phyloP scores from a whole-genome alignment of 1,140 invertebrate species.

The Argopecten irradians region DNA sequence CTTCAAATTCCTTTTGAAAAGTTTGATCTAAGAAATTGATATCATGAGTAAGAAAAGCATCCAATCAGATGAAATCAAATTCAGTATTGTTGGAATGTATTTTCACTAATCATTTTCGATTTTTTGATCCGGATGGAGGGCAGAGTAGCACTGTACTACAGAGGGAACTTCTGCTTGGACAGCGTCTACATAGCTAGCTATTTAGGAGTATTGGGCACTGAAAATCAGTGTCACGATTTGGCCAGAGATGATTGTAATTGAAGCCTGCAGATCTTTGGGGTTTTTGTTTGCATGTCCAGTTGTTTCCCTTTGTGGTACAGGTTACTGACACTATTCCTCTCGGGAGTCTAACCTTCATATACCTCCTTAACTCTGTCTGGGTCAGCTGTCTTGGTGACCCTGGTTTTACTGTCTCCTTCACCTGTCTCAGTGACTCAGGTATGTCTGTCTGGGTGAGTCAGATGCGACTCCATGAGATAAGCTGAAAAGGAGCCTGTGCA shows the following conservation, averaged over 20 bases:
- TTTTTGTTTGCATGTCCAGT: slow-evolving; percentile 44
- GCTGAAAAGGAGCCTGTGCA: too few relatives aligned
- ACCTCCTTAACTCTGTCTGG: too few relatives aligned
- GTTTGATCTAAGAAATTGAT: not conserved
- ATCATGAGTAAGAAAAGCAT: too few relatives aligned
- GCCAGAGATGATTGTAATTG: not conserved
- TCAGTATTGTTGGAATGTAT: too few relatives aligned
- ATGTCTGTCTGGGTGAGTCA: not conserved
- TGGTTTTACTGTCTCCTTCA: not conserved
- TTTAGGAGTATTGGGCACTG: not conserved
- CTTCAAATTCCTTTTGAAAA: not conserved
- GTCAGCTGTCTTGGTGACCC: too few relatives aligned
- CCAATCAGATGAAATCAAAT: too few relatives aligned
- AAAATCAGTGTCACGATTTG: not conserved
- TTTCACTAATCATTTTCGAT: not conserved
- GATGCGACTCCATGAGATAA: too few relatives aligned
- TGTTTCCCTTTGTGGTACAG: slow-evolving; percentile 60
- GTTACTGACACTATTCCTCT: slow-evolving; percentile 31
- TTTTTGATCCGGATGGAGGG: not conserved
- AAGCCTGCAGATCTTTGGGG: not conserved
- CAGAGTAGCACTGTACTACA: not conserved
- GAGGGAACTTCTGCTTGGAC: not conserved
- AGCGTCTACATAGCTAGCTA: not conserved
- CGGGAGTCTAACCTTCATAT: not conserved
- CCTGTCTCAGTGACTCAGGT: not conserved